Evolutionary conservation across 2,888 invertebrate genomes (phyloP).

Genomic region (Lithosia quadra): DNA sequence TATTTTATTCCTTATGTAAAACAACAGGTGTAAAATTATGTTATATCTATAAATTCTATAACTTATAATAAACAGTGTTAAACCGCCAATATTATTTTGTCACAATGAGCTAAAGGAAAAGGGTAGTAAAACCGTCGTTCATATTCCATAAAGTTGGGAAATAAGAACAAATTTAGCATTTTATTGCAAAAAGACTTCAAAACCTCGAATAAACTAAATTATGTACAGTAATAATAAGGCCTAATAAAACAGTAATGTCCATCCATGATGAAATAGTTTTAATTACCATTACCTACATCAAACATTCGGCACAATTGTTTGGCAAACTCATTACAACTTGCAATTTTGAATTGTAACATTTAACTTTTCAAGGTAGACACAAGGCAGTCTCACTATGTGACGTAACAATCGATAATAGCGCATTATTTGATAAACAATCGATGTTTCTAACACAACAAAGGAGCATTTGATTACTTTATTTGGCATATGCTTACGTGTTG

Average conservation of each 20-base stretch:
- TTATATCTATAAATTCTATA: slow-evolving; percentile 27
- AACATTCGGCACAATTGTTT: slow-evolving; percentile 34
- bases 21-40: slow-evolving; percentile 34
- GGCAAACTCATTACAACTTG: slow-evolving; percentile 56
- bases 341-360: slow-evolving; percentile 55
- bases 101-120: slow-evolving; percentile 29
- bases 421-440: slow-evolving; percentile 50
- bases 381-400: slow-evolving; percentile 52
- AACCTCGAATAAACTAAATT: neutral
- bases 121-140: slow-evolving; percentile 28
- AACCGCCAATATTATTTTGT: slow-evolving; percentile 30
- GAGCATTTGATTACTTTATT: slow-evolving; percentile 44
- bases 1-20: slow-evolving; percentile 32
- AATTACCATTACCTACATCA: slow-evolving; percentile 33
- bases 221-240: neutral
- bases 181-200: slow-evolving; percentile 10
- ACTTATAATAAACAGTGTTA: slow-evolving; percentile 26
- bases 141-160: slow-evolving; percentile 31
- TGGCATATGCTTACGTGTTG: slow-evolving; percentile 17
- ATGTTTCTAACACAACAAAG: slow-evolving; percentile 48
- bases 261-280: slow-evolving; percentile 32
- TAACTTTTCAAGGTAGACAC: slow-evolving; percentile 55
- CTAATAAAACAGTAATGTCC: slow-evolving; percentile 10
- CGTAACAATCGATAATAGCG: slow-evolving; percentile 44
- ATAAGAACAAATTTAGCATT: slow-evolving; percentile 25